phyloP scores from a whole-genome alignment of 1,140 invertebrate genomes.

The Araneus ventricosus region DNA sequence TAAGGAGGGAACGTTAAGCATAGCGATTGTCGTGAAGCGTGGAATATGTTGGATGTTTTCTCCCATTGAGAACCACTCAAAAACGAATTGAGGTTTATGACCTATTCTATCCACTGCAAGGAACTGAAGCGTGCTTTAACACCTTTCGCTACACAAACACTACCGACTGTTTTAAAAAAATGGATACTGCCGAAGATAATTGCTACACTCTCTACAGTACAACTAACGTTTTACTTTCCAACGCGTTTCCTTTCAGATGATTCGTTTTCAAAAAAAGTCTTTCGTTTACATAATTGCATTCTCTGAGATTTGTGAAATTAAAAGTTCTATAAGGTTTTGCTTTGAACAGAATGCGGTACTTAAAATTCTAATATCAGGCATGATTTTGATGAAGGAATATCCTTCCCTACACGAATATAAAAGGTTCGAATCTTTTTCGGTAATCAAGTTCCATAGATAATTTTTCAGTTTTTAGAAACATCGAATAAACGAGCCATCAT shows the following conservation, averaged over 20 bases:
- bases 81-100: constrained; percentile 54
- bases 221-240: constrained; percentile 37
- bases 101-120: background rate
- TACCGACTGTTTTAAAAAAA: background rate
- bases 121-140: constrained; percentile 53
- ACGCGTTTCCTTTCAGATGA: background rate
- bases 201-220: background rate
- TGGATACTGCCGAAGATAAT: constrained; percentile 36
- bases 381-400: too few species aligned
- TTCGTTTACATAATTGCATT: background rate
- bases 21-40: constrained; percentile 10
- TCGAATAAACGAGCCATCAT: too few species aligned
- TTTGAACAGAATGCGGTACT: background rate
- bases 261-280: background rate
- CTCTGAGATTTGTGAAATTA: background rate
- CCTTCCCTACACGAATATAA: too few species aligned
- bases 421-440: too few species aligned
- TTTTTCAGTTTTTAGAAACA: too few species aligned
- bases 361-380: background rate
- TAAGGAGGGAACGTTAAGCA: background rate
- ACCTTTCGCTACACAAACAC: constrained; percentile 15
- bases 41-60: constrained; percentile 32
- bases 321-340: background rate
- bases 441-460: too few species aligned
- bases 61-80: background rate